A percentile compares a stretch with the other conserved stretches of the same genome.
Conservation (phyloP, 2,888 invertebrate genomes). For the Syritta pipiens region DNA sequence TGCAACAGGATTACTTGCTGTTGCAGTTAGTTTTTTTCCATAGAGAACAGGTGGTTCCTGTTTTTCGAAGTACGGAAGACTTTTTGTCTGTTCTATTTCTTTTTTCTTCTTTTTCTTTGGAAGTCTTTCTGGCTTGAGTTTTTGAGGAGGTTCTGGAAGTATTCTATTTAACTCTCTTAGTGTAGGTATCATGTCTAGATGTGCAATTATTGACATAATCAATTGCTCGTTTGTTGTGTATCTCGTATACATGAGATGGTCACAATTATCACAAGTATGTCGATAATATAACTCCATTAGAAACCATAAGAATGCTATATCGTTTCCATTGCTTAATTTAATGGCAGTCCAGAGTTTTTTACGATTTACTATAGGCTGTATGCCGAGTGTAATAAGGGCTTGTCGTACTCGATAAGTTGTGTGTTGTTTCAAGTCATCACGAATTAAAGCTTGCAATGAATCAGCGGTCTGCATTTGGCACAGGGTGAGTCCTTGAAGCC, state of each 20-base stretch:
- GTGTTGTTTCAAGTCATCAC: no score
- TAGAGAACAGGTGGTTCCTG: constrained; percentile 68
- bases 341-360: no score
- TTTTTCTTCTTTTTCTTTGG: no score
- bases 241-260: not conserved
- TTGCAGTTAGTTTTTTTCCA: constrained; percentile 27
- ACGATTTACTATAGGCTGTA: no score
- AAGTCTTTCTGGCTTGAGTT: not conserved
- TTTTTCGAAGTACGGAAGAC: constrained; percentile 73
- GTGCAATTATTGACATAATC: constrained; percentile 75
- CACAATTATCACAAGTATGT: not conserved
- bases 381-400: no score
- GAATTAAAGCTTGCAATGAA: no score
- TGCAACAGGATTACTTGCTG: not conserved
- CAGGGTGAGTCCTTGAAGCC: no score
- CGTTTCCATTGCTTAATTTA: constrained; percentile 76
- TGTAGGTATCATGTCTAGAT: constrained; percentile 76
- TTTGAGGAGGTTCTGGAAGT: constrained; percentile 71
- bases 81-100: not conserved
- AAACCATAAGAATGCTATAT: constrained; percentile 78
- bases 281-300: constrained; percentile 75
- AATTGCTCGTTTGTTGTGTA: constrained; percentile 76
- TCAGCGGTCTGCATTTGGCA: no score
- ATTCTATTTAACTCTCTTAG: constrained; percentile 75
- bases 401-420: no score